Base-by-base conservation (phyloP, 2,113 vertebrate species). In the Aldabrachelys gigantea region DNA sequence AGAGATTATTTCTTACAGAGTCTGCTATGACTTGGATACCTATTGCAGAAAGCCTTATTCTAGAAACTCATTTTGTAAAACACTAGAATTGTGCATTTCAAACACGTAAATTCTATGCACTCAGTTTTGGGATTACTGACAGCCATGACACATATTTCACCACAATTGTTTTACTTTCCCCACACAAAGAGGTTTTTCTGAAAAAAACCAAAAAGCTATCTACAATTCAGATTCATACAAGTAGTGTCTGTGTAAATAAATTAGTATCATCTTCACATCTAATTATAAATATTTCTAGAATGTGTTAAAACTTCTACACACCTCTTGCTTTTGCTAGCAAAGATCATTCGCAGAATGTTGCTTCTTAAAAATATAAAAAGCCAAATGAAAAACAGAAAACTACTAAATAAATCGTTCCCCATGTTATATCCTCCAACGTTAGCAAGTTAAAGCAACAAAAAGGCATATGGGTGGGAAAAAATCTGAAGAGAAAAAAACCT, bases 261-360 rank as follows among this genome's bases (percentile, higher is more conserved):
- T 98, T 98, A 98, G 94, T 97, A 97, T 96, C 90, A 89, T 89
- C 96, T 90, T 91, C 41, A 79, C 94, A 57, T 72, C 89, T 95
- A 97, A 97, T 98, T 97, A 98, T 98, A 98, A 98, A 98, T 97
- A 98, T 81, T 96, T 94, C 79, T 89, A 91, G 81, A 96, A 92
- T 95, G 83, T 80, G 24, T 54, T 89, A 89, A 96, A 97, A 97
- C 95, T 92, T 94, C 85, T 92, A 95, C 91, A 97, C 53, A 92
- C 47, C 52, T 91, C 86, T 97, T 19, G 3, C 2, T 50, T 87
- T 14, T 91, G 95, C 94, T 81, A 97, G 80, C 44, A 97, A 97
- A 96, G 89, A 89, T 41, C 41, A 10, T 31, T 93, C 82, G 83
- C 84, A 83, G 85, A 82, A 85, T 8, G 54, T 31, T 91, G 53